Conservation (phyloP, 2,113 vertebrate species). For the Ranitomeya variabilis region DNA sequence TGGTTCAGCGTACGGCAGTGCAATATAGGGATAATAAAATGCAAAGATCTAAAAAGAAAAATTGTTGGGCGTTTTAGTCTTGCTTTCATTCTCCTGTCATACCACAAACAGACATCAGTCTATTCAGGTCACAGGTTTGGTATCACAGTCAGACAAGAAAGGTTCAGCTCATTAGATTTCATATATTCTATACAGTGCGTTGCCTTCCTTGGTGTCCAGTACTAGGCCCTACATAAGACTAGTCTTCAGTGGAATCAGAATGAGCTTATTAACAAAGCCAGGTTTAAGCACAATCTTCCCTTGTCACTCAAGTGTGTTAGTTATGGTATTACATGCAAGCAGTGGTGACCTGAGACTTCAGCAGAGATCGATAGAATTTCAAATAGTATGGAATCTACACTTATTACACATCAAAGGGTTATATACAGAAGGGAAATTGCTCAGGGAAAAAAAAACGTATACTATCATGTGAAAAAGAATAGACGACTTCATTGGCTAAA, state of each 20-base stretch:
- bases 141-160: background rate
- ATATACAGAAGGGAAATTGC: background rate
- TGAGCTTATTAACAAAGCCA: background rate
- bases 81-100: background rate
- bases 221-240: background rate
- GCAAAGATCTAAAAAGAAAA: background rate
- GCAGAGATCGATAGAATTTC: constrained; percentile 9
- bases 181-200: background rate
- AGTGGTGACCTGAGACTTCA: background rate
- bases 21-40: background rate
- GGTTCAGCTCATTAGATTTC: background rate
- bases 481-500: background rate
- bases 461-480: background rate
- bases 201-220: background rate
- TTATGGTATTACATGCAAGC: background rate
- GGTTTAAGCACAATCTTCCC: constrained; percentile 15
- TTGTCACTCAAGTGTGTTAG: constrained; percentile 18
- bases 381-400: background rate
- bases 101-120: background rate
- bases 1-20: background rate
- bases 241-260: constrained; percentile 20
- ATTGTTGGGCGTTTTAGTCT: background rate
- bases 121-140: background rate
- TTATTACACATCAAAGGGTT: background rate
- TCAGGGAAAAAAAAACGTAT: background rate